phyloP scores from a whole-genome alignment of 2,888 invertebrate genomes.

The Buathra laborator region DNA sequence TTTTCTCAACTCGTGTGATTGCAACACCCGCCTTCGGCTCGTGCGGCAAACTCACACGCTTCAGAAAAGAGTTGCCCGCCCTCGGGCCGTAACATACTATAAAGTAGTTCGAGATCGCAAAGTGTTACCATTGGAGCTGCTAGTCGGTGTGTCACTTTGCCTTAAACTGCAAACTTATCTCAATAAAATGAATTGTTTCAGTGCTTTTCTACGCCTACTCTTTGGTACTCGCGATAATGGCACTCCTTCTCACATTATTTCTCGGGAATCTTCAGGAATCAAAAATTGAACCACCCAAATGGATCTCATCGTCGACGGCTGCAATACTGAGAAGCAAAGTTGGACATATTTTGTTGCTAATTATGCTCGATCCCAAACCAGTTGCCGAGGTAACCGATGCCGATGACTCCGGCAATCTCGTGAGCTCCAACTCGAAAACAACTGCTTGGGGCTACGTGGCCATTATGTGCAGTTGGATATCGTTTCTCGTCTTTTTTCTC shows the following conservation, averaged over 20 bases:
- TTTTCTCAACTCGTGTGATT: too few relatives aligned
- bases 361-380: constrained; percentile 77
- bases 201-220: constrained; percentile 79
- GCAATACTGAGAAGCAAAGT: constrained; percentile 74
- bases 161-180: background rate
- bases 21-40: too few relatives aligned
- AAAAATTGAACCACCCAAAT: constrained; percentile 72
- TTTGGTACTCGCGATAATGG: constrained; percentile 72
- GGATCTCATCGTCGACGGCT: constrained; percentile 73
- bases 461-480: constrained; percentile 77
- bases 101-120: too few relatives aligned
- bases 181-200: constrained; percentile 64
- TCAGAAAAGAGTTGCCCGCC: too few relatives aligned
- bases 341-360: constrained; percentile 77
- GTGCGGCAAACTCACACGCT: too few relatives aligned
- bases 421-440: constrained; percentile 64
- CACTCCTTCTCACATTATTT: constrained; percentile 68
- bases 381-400: constrained; percentile 74
- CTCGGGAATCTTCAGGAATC: constrained; percentile 73
- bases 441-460: constrained; percentile 75
- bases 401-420: constrained; percentile 75
- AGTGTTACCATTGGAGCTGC: too few relatives aligned
- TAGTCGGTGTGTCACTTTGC: too few relatives aligned
- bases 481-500: constrained; percentile 72
- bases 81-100: too few relatives aligned